Conservation (phyloP, 2,888 invertebrate species). For the Spodoptera exigua region DNA sequence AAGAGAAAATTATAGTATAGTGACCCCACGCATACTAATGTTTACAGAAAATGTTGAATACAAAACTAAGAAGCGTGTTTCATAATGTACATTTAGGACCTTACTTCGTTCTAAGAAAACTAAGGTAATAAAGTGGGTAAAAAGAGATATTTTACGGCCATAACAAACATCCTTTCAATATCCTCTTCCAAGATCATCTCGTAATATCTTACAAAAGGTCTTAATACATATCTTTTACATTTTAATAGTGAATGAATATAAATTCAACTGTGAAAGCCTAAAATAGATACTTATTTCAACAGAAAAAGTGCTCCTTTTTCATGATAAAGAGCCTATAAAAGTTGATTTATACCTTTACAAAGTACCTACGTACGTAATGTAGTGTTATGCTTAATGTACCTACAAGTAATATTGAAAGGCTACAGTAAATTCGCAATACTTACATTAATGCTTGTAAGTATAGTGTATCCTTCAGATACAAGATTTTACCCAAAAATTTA, state of each 20-base stretch:
- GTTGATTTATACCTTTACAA: neutral
- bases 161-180: constrained; percentile 10
- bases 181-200: constrained; percentile 11
- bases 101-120: no score
- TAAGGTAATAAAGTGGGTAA: neutral
- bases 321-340: neutral
- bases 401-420: no score
- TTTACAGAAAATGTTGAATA: no score
- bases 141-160: constrained; percentile 3
- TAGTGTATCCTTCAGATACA: no score
- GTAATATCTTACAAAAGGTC: neutral
- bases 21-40: no score
- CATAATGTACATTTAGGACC: no score
- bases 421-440: no score
- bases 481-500: no score
- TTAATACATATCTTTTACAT: constrained; percentile 1
- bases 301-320: neutral
- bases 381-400: neutral
- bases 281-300: constrained; percentile 3
- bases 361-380: neutral
- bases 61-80: no score
- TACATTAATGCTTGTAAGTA: no score
- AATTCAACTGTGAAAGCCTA: neutral
- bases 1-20: no score
- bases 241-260: constrained; percentile 10